Evolutionary conservation across 1,140 invertebrate genomes (phyloP).

Genomic region (Steinernema khuongi): DNA sequence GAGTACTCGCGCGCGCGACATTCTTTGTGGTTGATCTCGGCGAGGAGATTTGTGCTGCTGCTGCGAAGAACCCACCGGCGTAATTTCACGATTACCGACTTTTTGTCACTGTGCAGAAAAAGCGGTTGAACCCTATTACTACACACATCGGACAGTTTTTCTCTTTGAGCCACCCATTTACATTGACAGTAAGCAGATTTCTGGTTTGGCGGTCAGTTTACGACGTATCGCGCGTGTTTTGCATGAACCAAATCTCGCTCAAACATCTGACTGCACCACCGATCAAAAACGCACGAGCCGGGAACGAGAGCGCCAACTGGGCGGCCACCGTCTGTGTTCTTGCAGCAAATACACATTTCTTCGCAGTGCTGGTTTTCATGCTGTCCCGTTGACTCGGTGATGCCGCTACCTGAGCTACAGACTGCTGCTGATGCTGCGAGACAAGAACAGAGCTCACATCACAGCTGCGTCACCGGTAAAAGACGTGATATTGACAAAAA

Average conservation of each 20-base stretch:
- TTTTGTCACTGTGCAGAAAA: background rate
- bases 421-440: too few species aligned
- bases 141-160: conserved; percentile 2
- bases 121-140: background rate
- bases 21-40: conserved; percentile 7
- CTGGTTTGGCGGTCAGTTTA: background rate
- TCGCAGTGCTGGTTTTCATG: background rate
- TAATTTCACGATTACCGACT: conserved; percentile 6
- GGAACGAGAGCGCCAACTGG: background rate
- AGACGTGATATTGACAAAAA: background rate
- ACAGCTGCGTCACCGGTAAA: too few species aligned
- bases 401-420: background rate
- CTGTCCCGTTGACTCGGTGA: background rate
- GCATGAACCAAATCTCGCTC: background rate
- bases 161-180: background rate
- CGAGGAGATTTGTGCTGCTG: conserved; percentile 1
- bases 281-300: background rate
- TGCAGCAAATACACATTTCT: background rate
- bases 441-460: too few species aligned
- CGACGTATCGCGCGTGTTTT: background rate
- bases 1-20: background rate
- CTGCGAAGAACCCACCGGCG: background rate
- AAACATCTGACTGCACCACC: background rate
- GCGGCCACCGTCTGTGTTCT: background rate
- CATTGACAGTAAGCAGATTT: background rate